These are phyloP conservation scores for Clivina fossor DNA, from an alignment of 2,888 invertebrate genomes.

Conservation along the genomic window DNA sequence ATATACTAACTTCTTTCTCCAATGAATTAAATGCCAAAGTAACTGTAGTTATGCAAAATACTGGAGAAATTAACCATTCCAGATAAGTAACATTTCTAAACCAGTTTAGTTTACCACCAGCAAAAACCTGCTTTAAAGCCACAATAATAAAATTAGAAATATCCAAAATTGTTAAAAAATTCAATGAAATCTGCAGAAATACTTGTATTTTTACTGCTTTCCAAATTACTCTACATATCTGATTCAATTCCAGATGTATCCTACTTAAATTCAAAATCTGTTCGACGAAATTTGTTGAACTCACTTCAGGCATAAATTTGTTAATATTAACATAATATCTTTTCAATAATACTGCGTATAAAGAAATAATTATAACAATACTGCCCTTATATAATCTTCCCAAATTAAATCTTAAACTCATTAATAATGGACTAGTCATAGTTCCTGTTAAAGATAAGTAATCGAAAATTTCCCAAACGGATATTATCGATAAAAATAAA, in stretches of 20 bases:
- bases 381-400: constrained; percentile 4
- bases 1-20: constrained; percentile 5
- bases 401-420: background rate
- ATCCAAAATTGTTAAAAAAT: constrained; percentile 9
- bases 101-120: too few relatives aligned
- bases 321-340: constrained; percentile 1
- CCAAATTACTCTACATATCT: constrained; percentile 1
- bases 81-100: too few relatives aligned
- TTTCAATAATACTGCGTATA: constrained; percentile 1
- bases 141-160: too few relatives aligned
- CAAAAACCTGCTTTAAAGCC: too few relatives aligned
- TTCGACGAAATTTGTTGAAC: background rate
- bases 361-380: background rate
- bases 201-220: constrained; percentile 3
- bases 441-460: background rate
- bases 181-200: constrained; percentile 3
- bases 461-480: background rate
- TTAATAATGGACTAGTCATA: background rate
- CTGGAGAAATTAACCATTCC: background rate
- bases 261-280: background rate
- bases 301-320: too few relatives aligned
- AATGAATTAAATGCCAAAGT: background rate
- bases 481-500: background rate
- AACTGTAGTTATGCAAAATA: constrained; percentile 3
- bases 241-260: background rate